phyloP scores from a whole-genome alignment of 2,888 invertebrate genomes.

The Sarcophaga subvicina region DNA sequence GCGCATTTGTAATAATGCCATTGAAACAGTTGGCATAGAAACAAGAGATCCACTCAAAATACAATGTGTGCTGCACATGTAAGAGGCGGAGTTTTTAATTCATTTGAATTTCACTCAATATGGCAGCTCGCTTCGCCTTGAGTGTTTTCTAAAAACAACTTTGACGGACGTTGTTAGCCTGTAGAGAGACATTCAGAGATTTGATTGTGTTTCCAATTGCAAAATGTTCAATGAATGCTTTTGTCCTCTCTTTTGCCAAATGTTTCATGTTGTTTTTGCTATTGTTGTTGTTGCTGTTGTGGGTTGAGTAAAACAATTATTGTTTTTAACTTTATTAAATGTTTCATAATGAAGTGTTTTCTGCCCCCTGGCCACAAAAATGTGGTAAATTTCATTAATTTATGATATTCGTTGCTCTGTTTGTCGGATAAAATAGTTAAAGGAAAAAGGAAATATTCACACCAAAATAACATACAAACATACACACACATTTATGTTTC shows the following conservation, averaged over 20 bases:
- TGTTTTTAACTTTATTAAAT: conserved; percentile 69
- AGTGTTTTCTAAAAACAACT: background rate
- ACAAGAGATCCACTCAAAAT: conserved; percentile 10
- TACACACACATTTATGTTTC: background rate
- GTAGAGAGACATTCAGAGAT: conserved; percentile 41
- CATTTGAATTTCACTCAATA: conserved; percentile 39
- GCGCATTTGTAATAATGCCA: conserved; percentile 29
- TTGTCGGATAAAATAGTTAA: conserved; percentile 2
- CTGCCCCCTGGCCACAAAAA: conserved; percentile 65
- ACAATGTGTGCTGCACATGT: conserved; percentile 6
- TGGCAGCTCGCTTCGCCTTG: conserved; percentile 29
- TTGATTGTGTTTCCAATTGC: conserved; percentile 26
- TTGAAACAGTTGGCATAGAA: conserved; percentile 41
- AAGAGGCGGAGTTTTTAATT: conserved; percentile 44
- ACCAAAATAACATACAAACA: background rate
- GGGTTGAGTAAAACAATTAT: conserved; percentile 66
- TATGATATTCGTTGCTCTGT: conserved; percentile 58
- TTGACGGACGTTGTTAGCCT: background rate
- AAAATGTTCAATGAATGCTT: conserved; percentile 45
- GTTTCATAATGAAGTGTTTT: conserved; percentile 70
- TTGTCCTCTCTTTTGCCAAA: conserved; percentile 5
- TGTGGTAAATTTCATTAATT: conserved; percentile 68
- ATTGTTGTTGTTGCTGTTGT: conserved; percentile 5
- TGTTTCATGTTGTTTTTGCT: conserved; percentile 4
- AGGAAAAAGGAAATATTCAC: conserved; percentile 45